A percentile compares a stretch with the other conserved stretches of the same genome.
Conservation (phyloP, 2,888 invertebrate species). For the Stenolophus ochropezus region DNA sequence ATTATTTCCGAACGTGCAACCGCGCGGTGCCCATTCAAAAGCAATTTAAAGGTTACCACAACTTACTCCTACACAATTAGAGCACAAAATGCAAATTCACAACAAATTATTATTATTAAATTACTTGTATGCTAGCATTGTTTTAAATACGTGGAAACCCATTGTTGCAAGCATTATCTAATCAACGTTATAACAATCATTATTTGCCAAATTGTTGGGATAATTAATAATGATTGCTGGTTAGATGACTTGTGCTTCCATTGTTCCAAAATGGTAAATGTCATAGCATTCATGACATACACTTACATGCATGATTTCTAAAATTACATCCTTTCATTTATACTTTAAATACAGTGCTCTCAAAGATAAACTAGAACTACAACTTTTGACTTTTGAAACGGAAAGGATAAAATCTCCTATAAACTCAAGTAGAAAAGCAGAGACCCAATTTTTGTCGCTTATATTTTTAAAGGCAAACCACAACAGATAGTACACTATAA, state of each 20-base stretch:
- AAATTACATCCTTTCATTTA: no score
- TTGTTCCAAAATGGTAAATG: neutral
- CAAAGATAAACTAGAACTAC: no score
- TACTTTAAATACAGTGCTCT: no score
- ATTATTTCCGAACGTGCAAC: constrained; percentile 51
- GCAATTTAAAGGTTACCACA: constrained; percentile 49
- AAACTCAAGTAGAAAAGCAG: no score
- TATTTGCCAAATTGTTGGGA: constrained; percentile 5
- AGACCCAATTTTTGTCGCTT: no score
- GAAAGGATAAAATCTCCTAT: no score
- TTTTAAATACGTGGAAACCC: constrained; percentile 20
- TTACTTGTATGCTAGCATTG: constrained; percentile 35
- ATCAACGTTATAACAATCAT: constrained; percentile 1
- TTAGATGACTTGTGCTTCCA: constrained; percentile 18
- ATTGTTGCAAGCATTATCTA: constrained; percentile 26
- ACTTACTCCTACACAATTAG: constrained; percentile 43
- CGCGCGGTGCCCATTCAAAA: constrained; percentile 43
- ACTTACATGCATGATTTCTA: no score
- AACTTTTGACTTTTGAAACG: no score
- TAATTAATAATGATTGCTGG: neutral
- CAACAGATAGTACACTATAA: no score
- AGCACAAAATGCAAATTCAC: constrained; percentile 49
- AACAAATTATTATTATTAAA: constrained; percentile 43
- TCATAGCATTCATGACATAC: no score
- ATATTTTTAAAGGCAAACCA: no score